Percentiles rank a stretch among this genome's conserved stretches.
phyloP scores from a whole-genome alignment of 2,888 invertebrate genomes.

The Drosophila meridiana region DNA sequence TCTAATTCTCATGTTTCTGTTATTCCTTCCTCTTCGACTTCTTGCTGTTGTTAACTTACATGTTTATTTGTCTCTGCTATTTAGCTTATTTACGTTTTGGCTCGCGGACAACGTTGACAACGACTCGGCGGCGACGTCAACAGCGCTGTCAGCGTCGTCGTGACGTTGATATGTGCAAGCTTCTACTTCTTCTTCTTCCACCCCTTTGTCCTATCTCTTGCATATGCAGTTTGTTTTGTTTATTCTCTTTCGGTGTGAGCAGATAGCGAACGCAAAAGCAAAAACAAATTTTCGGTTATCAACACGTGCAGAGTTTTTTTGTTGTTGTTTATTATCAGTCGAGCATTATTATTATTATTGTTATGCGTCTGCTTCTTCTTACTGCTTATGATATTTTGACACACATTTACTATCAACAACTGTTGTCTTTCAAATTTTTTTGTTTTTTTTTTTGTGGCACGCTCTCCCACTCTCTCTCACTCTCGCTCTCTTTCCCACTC shows the following conservation, averaged over 20 bases:
- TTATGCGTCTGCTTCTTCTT: slow-evolving; percentile 4
- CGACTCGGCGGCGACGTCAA: slow-evolving; percentile 11
- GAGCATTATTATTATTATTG: slow-evolving; percentile 21
- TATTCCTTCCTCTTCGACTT: slow-evolving; percentile 2
- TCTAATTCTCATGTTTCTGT: slow-evolving; percentile 31
- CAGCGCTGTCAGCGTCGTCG: slow-evolving; percentile 31
- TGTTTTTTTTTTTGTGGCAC: neutral
- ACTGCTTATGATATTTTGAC: slow-evolving; percentile 56
- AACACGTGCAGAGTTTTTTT: slow-evolving; percentile 29
- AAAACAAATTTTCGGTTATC: slow-evolving; percentile 9
- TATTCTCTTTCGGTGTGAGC: slow-evolving; percentile 7
- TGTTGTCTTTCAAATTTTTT: slow-evolving; percentile 7
- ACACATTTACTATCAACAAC: slow-evolving; percentile 68
- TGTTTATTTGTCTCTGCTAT: slow-evolving; percentile 32
- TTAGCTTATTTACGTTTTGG: slow-evolving; percentile 33
- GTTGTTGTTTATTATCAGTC: slow-evolving; percentile 14
- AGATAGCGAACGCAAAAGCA: neutral
- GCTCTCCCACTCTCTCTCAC: slow-evolving; percentile 1
- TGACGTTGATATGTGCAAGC: slow-evolving; percentile 36
- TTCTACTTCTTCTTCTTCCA: slow-evolving; percentile 1
- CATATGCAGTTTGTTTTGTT: slow-evolving; percentile 53
- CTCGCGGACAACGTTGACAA: slow-evolving; percentile 26
- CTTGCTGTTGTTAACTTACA: slow-evolving; percentile 56
- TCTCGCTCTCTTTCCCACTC: slow-evolving; percentile 7
- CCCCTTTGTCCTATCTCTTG: slow-evolving; percentile 32